Evolutionary conservation across 92 coral and sea anemone species (phyloP), one percentile per base, ranked within the genome.

Genomic region (Bergia puertoricense): DNA sequence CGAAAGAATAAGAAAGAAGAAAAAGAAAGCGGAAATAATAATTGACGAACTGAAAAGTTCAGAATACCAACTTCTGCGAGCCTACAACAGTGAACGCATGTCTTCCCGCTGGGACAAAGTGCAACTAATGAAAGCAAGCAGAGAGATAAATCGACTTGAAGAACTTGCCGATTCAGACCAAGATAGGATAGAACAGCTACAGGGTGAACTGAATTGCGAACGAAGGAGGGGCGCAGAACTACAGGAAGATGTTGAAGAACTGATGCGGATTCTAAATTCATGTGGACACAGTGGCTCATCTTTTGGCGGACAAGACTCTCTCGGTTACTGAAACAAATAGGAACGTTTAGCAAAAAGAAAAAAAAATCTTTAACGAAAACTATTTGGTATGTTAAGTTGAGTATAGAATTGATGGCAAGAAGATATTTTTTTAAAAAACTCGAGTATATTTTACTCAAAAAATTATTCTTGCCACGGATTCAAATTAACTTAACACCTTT

Each of bases 1-100:
- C n/a, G n/a, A n/a, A n/a, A n/a, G n/a, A n/a, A n/a, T n/a, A n/a
- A n/a, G n/a, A n/a, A n/a, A n/a, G n/a, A n/a, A n/a, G n/a, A n/a
- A n/a, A n/a, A n/a, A n/a, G n/a, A 68, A 68, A 68, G 74, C 74
- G 20, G 74, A 1, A 68, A 20, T 22, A 36, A 22, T 68, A 68
- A 68, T 68, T 22, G 74, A 68, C 74, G 74, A 68, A 68, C 74
- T 68, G 39, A 68, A 68, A 68, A n/a, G 74, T 68, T 68, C 38
- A 22, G 10, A 68, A 68, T 4, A 20, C 4, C 74, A 68, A n/a
- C n/a, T n/a, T n/a, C n/a, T n/a, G n/a, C n/a, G n/a, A n/a, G n/a
- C n/a, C n/a, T n/a, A n/a, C n/a, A n/a, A n/a, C n/a, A n/a, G n/a
- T n/a, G n/a, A n/a, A n/a, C n/a, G 39, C 74, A 68, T 68, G 74